A percentile compares a stretch with the other conserved stretches of the same genome.
Conservation (phyloP, 2,888 invertebrate genomes). For the Diabrotica balteata region DNA sequence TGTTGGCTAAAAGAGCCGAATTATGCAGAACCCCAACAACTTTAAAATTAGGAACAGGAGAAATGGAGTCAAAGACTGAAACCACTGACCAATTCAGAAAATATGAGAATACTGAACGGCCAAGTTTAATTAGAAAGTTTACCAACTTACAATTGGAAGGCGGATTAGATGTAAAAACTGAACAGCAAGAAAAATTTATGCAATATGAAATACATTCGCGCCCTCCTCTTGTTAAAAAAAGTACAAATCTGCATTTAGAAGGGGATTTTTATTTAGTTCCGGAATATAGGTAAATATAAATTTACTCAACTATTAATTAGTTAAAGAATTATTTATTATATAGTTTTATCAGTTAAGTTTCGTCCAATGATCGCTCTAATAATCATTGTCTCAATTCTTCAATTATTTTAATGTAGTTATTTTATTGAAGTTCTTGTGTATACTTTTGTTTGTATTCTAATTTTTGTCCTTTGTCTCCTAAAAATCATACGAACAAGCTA, state of each 20-base stretch:
- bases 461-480: no score
- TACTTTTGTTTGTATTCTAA: no score
- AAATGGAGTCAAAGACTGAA: slow-evolving; percentile 62
- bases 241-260: slow-evolving; percentile 62
- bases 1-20: slow-evolving; percentile 58
- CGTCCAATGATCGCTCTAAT: no score
- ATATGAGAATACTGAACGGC: slow-evolving; percentile 59
- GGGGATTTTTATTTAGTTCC: slow-evolving; percentile 58
- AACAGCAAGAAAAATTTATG: slow-evolving; percentile 59
- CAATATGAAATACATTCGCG: slow-evolving; percentile 59
- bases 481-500: no score
- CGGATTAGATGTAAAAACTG: slow-evolving; percentile 55
- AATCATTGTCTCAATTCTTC: no score
- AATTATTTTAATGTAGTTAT: no score
- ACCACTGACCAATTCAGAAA: slow-evolving; percentile 62
- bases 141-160: slow-evolving; percentile 64
- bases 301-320: no score
- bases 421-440: no score
- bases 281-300: slow-evolving; percentile 56
- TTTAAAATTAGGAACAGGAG: slow-evolving; percentile 51
- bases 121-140: slow-evolving; percentile 57
- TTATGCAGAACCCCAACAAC: slow-evolving; percentile 59
- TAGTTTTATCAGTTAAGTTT: no score
- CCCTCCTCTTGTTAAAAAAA: slow-evolving; percentile 56
- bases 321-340: no score